Conservation (phyloP, 2,888 invertebrate genomes). For the Meta bourneti region DNA sequence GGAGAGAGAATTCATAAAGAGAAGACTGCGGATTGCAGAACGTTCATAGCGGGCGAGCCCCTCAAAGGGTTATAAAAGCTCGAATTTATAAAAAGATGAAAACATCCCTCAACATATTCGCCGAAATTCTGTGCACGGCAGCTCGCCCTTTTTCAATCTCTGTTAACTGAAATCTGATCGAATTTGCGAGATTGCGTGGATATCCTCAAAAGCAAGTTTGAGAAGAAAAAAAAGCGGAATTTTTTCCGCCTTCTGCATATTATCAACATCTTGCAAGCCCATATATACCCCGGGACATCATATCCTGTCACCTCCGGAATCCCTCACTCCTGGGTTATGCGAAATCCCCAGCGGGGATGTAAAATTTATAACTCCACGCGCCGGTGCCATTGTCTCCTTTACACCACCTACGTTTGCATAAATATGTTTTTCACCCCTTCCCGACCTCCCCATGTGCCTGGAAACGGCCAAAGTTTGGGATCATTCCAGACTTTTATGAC, state of each 20-base stretch:
- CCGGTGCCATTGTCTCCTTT: constrained; percentile 51
- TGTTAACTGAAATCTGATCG: neutral
- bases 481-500: constrained; percentile 62
- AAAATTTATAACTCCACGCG: constrained; percentile 37
- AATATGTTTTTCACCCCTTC: constrained; percentile 51
- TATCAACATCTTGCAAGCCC: neutral
- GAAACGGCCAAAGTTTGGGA: constrained; percentile 53
- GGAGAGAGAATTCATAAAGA: no score
- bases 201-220: neutral
- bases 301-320: neutral
- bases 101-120: no score
- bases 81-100: no score
- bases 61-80: no score
- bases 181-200: neutral
- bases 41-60: no score
- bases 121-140: no score
- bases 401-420: constrained; percentile 62
- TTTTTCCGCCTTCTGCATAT: neutral
- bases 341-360: constrained; percentile 17
- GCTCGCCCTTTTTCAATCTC: neutral
- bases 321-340: constrained; percentile 7
- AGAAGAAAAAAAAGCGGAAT: neutral
- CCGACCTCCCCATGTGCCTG: neutral
- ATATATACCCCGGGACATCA: neutral
- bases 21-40: no score